These are phyloP conservation scores for Artibeus jamaicensis DNA, from an alignment of 2,797 vertebrate genomes.

Conservation along the genomic window DNA sequence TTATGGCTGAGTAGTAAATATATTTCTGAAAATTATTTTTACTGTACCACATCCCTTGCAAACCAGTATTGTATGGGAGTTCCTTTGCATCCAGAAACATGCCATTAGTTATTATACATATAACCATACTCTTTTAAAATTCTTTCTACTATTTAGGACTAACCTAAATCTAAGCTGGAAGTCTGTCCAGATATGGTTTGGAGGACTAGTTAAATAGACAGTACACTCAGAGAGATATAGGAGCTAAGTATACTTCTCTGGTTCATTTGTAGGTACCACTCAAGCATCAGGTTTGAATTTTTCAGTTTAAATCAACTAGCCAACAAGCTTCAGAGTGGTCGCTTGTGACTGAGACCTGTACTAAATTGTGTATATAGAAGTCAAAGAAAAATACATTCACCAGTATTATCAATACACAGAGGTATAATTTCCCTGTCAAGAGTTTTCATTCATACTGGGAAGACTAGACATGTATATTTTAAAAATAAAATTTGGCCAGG, in stretches of 20 bases:
- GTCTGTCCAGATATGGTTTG: neutral
- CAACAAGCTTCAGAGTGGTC: neutral
- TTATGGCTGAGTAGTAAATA: neutral
- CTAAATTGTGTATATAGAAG: neutral
- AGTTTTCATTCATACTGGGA: neutral
- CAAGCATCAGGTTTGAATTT: neutral
- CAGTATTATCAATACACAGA: neutral
- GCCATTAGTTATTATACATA: neutral
- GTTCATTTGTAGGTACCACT: neutral
- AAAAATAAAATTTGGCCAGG: neutral
- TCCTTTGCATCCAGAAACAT: neutral
- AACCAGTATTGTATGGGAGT: neutral
- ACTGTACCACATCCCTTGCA: neutral
- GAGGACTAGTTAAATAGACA: neutral
- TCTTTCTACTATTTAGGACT: neutral
- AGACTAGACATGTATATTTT: neutral
- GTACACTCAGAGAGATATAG: neutral
- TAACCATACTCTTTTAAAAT: neutral
- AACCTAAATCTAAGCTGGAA: neutral
- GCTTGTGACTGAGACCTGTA: neutral
- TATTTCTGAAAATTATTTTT: neutral
- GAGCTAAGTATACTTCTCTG: neutral
- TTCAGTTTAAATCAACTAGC: neutral
- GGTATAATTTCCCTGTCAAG: neutral
- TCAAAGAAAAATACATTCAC: constrained; percentile 18